Conservation (phyloP, 1,140 invertebrate species). For the Formica exsecta region DNA sequence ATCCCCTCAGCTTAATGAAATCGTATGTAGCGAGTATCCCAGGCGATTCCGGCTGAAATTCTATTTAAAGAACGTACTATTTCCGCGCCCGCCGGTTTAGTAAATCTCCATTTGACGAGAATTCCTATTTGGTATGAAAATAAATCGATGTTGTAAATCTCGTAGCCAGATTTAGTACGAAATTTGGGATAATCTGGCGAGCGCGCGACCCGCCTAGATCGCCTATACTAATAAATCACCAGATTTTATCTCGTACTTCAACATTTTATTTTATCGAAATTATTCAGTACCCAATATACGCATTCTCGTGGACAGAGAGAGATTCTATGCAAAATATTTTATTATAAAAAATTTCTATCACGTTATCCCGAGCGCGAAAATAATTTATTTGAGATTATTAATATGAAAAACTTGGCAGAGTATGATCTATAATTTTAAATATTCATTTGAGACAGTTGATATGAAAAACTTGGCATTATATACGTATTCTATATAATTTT, state of each 20-base stretch:
- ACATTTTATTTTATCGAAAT: constrained; percentile 35
- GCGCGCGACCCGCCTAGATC: constrained; percentile 22
- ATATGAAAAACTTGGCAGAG: constrained; percentile 7
- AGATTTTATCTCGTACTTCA: constrained; percentile 40
- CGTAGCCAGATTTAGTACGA: constrained; percentile 51
- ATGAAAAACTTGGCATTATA: too few relatives aligned
- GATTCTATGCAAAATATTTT: constrained; percentile 10
- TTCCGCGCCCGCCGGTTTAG: constrained; percentile 51
- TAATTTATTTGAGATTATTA: not conserved
- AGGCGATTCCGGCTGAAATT: constrained; percentile 46
- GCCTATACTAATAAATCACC: constrained; percentile 43
- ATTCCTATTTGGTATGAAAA: constrained; percentile 58
- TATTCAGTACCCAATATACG: constrained; percentile 18
- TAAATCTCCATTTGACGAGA: constrained; percentile 61
- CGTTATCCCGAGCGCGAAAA: constrained; percentile 33
- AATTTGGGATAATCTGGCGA: constrained; percentile 59
- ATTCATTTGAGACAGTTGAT: too few relatives aligned
- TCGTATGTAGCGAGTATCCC: constrained; percentile 58
- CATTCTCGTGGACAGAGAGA: too few relatives aligned
- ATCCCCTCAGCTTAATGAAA: constrained; percentile 57
- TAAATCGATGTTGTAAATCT: constrained; percentile 63
- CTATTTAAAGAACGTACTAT: constrained; percentile 58
- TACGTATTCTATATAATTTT: not conserved
- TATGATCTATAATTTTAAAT: too few relatives aligned
- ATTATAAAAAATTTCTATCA: constrained; percentile 14